Base-by-base conservation (phyloP, 2,113 vertebrate species). In the Colius striatus region DNA sequence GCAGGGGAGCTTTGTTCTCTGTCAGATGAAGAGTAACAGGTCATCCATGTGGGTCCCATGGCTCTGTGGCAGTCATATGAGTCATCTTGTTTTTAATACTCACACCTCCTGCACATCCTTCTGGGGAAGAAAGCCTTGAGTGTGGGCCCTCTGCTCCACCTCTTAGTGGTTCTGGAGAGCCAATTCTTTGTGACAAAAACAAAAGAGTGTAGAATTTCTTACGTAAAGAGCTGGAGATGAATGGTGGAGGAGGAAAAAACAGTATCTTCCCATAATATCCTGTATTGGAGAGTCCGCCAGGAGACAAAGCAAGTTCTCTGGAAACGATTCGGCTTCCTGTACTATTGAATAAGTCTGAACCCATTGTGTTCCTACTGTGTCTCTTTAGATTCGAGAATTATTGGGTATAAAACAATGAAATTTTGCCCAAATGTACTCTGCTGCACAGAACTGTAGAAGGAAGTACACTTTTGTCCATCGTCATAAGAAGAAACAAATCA, bases 221-320 rank as follows among this genome's bases (percentile, higher is more conserved):
- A 66, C 8, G 53, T 74, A 87, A 94, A 83, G 75, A 20, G 38
- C 29, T 94, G 67, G 61, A 70, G 55, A 86, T 25, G 63, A 86
- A 79, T 0, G 0, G 55, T 62, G 72, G 82, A 90, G 79, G 82
- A 89, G 85, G 74, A 25, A 92, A 16, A 83, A 76, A 93, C n/a
- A 72, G 60, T 60, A 45, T 91, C 82, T 85, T 94, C 91, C 74
- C 51, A 91, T 41, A 54, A 92, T 88, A 85, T 85, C 62, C 91
- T 88, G 87, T 86, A 91, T 87, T 3, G 0, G 47, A 22, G 58
- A 90, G 78, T 20, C 63, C 95, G 92, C 84, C 93, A 95, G 72
- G 45, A 95, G 91, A 94, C 91, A 92, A 95, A 94, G 81, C 67
- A 77, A 82, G 71, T 3, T 17, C 58, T 88, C 72, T 95, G 94